Conservation (phyloP, 2,113 vertebrate species). For the Natator depressus region DNA sequence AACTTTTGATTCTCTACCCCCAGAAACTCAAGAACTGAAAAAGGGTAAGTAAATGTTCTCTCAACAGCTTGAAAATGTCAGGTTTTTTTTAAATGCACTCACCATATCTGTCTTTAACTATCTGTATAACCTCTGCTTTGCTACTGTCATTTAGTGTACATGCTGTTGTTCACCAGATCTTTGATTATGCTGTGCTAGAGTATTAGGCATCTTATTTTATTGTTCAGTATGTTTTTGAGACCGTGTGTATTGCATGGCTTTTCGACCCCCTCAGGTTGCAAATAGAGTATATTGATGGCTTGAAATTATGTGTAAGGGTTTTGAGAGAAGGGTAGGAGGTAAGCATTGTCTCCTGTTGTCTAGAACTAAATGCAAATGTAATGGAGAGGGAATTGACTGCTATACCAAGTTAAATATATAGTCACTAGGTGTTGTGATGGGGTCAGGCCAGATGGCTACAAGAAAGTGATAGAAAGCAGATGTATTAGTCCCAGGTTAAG, state of each 20-base stretch:
- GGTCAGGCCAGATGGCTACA: no score
- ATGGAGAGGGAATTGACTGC: neutral
- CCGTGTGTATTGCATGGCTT: neutral
- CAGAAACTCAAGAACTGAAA: slow-evolving; percentile 89
- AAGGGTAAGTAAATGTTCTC: slow-evolving; percentile 78
- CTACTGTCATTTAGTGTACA: neutral
- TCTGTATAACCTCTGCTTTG: neutral
- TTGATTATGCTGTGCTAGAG: neutral
- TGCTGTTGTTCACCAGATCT: neutral
- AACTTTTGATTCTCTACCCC: slow-evolving; percentile 88
- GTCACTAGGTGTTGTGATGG: neutral
- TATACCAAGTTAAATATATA: neutral
- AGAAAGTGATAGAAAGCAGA: no score
- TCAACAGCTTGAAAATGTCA: neutral
- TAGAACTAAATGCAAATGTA: neutral
- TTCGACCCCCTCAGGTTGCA: neutral
- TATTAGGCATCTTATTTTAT: neutral
- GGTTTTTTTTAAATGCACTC: neutral
- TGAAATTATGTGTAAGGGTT: neutral
- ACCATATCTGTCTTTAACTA: neutral
- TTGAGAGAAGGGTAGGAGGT: neutral
- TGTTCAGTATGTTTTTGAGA: neutral
- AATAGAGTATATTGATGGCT: neutral
- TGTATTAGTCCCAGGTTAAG: no score
- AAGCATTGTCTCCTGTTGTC: neutral